Evolutionary conservation across 2,888 invertebrate genomes (phyloP).

Genomic region (Dione juno): DNA sequence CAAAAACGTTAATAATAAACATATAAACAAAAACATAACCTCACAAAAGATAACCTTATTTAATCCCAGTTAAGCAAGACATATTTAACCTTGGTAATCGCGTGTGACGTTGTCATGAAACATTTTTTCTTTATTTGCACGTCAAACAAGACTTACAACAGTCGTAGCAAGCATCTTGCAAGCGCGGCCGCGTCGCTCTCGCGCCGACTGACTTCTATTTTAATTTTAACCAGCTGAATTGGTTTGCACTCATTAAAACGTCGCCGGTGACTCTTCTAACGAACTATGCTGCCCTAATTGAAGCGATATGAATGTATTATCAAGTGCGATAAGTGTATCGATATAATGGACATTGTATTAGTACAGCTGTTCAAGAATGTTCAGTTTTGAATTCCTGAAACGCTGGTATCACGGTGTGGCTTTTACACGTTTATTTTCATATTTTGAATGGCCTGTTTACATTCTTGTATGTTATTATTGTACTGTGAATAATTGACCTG

Average conservation of each 20-base stretch:
- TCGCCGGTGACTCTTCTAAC: conserved; percentile 36
- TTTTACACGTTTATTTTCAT: conserved; percentile 32
- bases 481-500: conserved; percentile 28
- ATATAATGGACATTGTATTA: conserved; percentile 65
- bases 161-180: conserved; percentile 57
- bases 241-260: conserved; percentile 43
- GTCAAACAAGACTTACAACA: conserved; percentile 65
- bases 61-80: conserved; percentile 23
- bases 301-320: conserved; percentile 67
- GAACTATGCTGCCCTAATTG: conserved; percentile 45
- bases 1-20: neutral
- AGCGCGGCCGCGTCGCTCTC: conserved; percentile 62
- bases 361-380: conserved; percentile 67
- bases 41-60: conserved; percentile 24
- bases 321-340: conserved; percentile 64
- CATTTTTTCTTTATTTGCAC: conserved; percentile 77
- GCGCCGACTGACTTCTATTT: conserved; percentile 56
- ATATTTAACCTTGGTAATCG: conserved; percentile 66
- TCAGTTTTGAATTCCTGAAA: conserved; percentile 77
- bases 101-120: conserved; percentile 73
- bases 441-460: conserved; percentile 33
- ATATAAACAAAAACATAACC: conserved; percentile 29
- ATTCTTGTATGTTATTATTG: conserved; percentile 15
- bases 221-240: conserved; percentile 43
- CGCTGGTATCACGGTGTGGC: conserved; percentile 79